A percentile compares a stretch with the other conserved stretches of the same genome.
phyloP scores from a whole-genome alignment of 2,797 vertebrate species.

The Microchirus variegatus region DNA sequence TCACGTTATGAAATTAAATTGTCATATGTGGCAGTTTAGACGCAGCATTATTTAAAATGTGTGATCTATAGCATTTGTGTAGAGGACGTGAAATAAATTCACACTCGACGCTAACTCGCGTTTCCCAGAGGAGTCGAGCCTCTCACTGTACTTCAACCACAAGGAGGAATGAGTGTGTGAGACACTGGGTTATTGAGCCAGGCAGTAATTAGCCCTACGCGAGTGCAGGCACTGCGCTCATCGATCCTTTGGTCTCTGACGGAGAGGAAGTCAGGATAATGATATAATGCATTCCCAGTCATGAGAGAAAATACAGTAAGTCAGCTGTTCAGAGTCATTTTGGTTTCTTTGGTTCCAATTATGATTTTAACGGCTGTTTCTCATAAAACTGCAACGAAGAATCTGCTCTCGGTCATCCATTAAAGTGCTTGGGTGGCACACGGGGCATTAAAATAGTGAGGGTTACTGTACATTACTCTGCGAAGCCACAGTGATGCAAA shows the following conservation, averaged over 20 bases:
- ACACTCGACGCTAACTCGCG: constrained; percentile 7
- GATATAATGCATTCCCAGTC: constrained; percentile 54
- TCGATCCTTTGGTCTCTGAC: constrained; percentile 54
- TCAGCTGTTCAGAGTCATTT: constrained; percentile 52
- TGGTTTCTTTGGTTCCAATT: constrained; percentile 60
- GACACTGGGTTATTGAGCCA: constrained; percentile 42
- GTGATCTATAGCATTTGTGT: constrained; percentile 15
- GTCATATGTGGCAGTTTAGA: constrained; percentile 16
- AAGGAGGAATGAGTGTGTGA: constrained; percentile 40
- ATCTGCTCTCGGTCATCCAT: constrained; percentile 20
- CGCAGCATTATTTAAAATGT: constrained; percentile 18
- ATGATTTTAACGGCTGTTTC: constrained; percentile 42
- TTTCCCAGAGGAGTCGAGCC: constrained; percentile 13
- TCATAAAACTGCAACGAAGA: constrained; percentile 42
- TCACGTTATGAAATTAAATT: constrained; percentile 1
- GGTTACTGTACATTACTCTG: constrained; percentile 22
- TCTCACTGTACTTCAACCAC: constrained; percentile 50
- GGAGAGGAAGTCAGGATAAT: constrained; percentile 55
- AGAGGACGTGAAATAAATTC: constrained; percentile 5
- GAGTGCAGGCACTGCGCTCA: constrained; percentile 37
- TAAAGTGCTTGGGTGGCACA: constrained; percentile 45
- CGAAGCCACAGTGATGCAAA: constrained; percentile 8
- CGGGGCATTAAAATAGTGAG: constrained; percentile 1
- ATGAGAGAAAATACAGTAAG: constrained; percentile 42
- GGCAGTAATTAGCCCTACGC: constrained; percentile 48